Base-by-base conservation (phyloP, 35 echinoderm and acorn worm genomes). In the Diadema setosum region DNA sequence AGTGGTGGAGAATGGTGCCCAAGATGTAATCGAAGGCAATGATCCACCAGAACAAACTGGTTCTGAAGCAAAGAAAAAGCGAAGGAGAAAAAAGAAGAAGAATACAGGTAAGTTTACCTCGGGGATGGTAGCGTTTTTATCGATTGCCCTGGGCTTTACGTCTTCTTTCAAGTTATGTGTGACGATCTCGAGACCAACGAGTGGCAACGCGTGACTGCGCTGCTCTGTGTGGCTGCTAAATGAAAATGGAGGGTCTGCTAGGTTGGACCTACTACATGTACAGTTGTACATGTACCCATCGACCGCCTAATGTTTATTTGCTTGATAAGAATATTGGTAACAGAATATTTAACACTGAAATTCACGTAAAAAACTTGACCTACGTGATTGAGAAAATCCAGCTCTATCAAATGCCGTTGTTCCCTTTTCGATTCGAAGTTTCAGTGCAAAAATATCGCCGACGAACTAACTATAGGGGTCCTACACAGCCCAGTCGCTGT, bases 81-180 rank as follows among this genome's bases (percentile, higher is more conserved):
- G 32, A 26, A 83, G 56, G 45, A 81, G 65, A 25, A 81, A 65
- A 40, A 76, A 80, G 42, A 90, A 90, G 82, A 94, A 84, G 87
- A 95, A 83, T 82, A 96, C 84, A 88, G 85, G 81, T 87, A 88
- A 85, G 16, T 18, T 64, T n/a, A n/a, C n/a, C n/a, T n/a, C n/a
- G n/a, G n/a, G n/a, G n/a, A n/a, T n/a, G n/a, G n/a, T n/a, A n/a
- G 7, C 27, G 6, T 33, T 16, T 46, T 65, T 39, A 24, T 39
- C 24, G 18, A 24, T 11, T n/a, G 17, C 17, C 16, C 81, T 65
- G 34, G 15, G 40, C 56, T 42, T 7, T 50, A 27, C 7, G 31
- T n/a, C 18, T 17, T 3, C 42, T 87, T 78, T 83, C 39, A 16
- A 60, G 25, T 37, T 75, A 39, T 35, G 32, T 59, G 9, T 34